Conservation (phyloP, 2,888 invertebrate genomes). For the Pecten maximus region DNA sequence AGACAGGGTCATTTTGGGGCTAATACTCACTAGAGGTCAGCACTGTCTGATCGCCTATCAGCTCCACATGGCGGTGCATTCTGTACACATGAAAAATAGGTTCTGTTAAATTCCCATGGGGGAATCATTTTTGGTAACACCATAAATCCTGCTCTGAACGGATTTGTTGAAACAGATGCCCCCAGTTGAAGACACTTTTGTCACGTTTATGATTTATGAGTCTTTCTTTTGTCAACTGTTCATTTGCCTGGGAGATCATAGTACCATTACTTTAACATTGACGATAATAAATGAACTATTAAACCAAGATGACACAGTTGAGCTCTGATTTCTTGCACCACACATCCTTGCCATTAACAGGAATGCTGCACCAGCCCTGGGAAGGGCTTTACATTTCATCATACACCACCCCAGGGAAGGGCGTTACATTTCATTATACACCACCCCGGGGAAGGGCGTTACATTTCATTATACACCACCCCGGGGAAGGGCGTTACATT, state of each 20-base stretch:
- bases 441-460: neutral
- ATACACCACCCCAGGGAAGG: neutral
- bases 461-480: too few species aligned
- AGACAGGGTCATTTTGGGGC: constrained; percentile 13
- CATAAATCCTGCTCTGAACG: neutral
- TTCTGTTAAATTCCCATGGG: constrained; percentile 25
- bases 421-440: neutral
- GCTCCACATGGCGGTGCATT: neutral
- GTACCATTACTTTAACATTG: neutral
- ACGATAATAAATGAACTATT: constrained; percentile 16
- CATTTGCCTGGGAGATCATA: constrained; percentile 26
- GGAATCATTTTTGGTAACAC: constrained; percentile 35
- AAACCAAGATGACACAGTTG: constrained; percentile 17
- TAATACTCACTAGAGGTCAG: neutral
- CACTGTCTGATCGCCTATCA: neutral
- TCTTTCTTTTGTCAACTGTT: constrained; percentile 31
- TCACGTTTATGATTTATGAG: constrained; percentile 19
- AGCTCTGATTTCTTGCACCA: neutral
- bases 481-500: too few species aligned
- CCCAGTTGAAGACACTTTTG: constrained; percentile 17
- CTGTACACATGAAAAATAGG: constrained; percentile 20
- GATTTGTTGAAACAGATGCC: constrained; percentile 29
- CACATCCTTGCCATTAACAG: neutral
- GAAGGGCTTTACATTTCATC: too few species aligned
- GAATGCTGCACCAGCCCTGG: neutral